Conservation (phyloP, 1,140 invertebrate species). For the Aricia agestis region DNA sequence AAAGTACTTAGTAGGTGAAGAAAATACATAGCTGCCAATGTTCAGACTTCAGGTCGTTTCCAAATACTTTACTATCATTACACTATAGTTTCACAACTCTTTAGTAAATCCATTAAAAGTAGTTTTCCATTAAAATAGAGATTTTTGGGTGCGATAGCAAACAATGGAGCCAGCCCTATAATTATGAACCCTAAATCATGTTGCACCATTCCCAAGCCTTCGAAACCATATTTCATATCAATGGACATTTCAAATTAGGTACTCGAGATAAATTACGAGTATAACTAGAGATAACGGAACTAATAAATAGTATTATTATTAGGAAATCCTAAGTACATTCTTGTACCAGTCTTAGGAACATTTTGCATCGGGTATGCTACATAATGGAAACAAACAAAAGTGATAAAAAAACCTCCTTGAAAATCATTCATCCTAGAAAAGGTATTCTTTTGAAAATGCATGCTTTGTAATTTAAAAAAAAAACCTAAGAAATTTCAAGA, state of each 20-base stretch:
- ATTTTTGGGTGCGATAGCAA: neutral
- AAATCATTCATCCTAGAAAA: no score
- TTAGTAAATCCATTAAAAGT: neutral
- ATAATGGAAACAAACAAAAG: no score
- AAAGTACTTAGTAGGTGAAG: no score
- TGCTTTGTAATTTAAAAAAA: no score
- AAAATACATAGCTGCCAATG: neutral
- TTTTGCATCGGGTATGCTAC: no score
- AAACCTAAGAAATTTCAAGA: no score
- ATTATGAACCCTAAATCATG: slow-evolving; percentile 14
- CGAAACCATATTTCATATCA: slow-evolving; percentile 15
- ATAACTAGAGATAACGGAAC: neutral
- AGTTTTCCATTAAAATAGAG: slow-evolving; percentile 8
- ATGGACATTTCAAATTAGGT: neutral
- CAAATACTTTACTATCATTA: neutral
- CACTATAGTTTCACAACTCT: neutral
- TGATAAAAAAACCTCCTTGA: no score
- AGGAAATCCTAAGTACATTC: neutral
- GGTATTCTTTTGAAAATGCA: no score
- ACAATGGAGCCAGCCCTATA: slow-evolving; percentile 6
- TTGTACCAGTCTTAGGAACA: no score
- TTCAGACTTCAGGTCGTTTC: neutral
- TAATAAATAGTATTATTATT: neutral
- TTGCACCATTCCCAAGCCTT: slow-evolving; percentile 20
- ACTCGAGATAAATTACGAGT: neutral